Percentiles rank a stretch among this genome's conserved stretches.
Conservation (phyloP, 2,888 invertebrate species). For the Scaptomyza cyrtandrae region DNA sequence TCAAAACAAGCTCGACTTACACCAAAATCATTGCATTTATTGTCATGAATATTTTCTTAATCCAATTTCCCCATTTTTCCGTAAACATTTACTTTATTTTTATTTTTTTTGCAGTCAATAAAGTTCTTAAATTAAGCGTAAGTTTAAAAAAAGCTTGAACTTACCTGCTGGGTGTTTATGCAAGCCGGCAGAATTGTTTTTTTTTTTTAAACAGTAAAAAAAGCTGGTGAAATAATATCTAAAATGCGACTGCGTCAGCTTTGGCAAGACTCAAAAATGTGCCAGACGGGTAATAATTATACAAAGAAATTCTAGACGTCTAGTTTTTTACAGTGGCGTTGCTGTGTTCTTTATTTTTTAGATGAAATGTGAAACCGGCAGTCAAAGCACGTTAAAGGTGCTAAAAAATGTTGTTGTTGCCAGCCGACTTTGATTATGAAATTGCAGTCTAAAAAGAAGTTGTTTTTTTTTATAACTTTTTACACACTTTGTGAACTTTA, state of each 20-base stretch:
- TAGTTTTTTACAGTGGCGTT: conserved; percentile 7
- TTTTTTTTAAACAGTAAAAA: conserved; percentile 3
- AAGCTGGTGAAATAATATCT: conserved; percentile 24
- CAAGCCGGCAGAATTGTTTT: conserved; percentile 57
- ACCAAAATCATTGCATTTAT: neutral
- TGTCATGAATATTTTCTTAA: neutral
- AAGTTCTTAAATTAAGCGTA: conserved; percentile 9
- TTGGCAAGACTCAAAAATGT: conserved; percentile 44
- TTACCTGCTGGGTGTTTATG: conserved; percentile 65
- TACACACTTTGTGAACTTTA: conserved; percentile 37
- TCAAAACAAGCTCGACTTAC: conserved; percentile 8
- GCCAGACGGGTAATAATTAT: conserved; percentile 64
- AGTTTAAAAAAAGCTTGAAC: conserved; percentile 25
- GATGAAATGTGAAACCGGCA: conserved; percentile 63
- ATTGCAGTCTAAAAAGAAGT: conserved; percentile 36
- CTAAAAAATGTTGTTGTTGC: conserved; percentile 50
- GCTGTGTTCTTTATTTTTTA: conserved; percentile 4
- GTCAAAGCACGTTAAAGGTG: conserved; percentile 61
- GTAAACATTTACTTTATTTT: neutral
- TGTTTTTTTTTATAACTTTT: conserved; percentile 37
- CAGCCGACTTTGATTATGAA: conserved; percentile 62
- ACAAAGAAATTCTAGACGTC: conserved; percentile 64
- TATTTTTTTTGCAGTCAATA: too few relatives aligned
- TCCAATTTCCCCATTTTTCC: neutral
- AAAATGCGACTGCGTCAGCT: conserved; percentile 64